phyloP scores from a whole-genome alignment of 2,113 vertebrate genomes.

The Dryoscopus gambensis region DNA sequence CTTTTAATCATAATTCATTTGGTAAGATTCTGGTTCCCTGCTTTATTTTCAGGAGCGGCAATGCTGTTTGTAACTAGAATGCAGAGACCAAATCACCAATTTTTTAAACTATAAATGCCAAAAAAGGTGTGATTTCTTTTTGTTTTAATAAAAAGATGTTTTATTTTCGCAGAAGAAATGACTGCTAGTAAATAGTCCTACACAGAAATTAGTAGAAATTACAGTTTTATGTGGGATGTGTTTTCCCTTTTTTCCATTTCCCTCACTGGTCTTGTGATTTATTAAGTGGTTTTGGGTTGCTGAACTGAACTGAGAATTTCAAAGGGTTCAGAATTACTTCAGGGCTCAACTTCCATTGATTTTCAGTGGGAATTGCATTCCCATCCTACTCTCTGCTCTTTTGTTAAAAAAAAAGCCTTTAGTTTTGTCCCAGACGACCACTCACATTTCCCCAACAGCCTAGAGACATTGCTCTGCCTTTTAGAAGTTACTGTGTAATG shows the following conservation, averaged over 20 bases:
- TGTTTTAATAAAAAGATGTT: not conserved
- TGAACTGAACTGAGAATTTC: constrained; percentile 5
- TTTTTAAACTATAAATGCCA: not conserved
- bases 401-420: not conserved
- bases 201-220: not conserved
- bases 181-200: not conserved
- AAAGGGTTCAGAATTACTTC: constrained; percentile 10
- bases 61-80: not conserved
- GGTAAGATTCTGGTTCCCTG: not conserved
- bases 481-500: constrained; percentile 32
- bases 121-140: not conserved
- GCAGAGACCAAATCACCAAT: not conserved
- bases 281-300: constrained; percentile 1
- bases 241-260: constrained; percentile 34
- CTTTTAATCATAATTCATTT: not conserved
- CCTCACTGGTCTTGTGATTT: not conserved
- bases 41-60: not conserved
- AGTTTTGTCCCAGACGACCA: not conserved
- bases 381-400: not conserved
- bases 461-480: not conserved
- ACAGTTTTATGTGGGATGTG: not conserved
- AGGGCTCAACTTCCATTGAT: not conserved
- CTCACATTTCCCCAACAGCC: constrained; percentile 19
- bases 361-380: not conserved
- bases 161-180: not conserved